Conservation (phyloP, 2,113 vertebrate species). For the Varanus komodoensis region DNA sequence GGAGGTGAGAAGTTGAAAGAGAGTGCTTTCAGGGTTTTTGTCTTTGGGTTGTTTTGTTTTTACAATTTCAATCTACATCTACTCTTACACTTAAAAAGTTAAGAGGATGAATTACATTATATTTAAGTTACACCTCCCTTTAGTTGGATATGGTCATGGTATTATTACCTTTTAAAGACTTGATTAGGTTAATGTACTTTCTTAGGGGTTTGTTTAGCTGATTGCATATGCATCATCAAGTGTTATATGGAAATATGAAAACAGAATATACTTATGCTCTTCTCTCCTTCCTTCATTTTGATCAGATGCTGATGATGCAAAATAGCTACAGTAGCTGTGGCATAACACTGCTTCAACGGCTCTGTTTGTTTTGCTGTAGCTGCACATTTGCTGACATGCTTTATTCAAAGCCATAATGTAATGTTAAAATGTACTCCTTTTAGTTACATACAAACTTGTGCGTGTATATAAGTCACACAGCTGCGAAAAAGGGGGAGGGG, state of each 20-base stretch:
- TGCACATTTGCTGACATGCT: background rate
- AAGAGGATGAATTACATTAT: background rate
- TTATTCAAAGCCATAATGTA: background rate
- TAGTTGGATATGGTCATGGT: background rate
- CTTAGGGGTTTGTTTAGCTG: background rate
- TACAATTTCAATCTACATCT: conserved; percentile 21
- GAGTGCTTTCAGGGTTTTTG: background rate
- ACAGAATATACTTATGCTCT: background rate
- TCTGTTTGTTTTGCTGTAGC: background rate
- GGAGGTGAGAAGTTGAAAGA: conserved; percentile 40
- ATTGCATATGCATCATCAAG: background rate
- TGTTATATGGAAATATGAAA: background rate
- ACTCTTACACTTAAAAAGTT: conserved; percentile 16
- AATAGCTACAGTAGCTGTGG: background rate
- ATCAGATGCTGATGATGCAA: background rate
- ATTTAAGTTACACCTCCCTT: background rate
- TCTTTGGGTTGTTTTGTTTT: background rate
- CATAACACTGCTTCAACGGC: background rate
- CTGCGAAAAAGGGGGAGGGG: too few relatives aligned
- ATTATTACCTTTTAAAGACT: background rate
- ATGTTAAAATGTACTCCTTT: too few relatives aligned
- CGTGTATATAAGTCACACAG: too few relatives aligned
- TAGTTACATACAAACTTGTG: too few relatives aligned
- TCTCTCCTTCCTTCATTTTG: background rate
- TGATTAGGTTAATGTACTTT: conserved; percentile 1